A percentile compares a stretch with the other conserved stretches of the same genome.
Evolutionary conservation across 1,140 invertebrate species (phyloP).

Genomic region (Macrobrachium nipponense): DNA sequence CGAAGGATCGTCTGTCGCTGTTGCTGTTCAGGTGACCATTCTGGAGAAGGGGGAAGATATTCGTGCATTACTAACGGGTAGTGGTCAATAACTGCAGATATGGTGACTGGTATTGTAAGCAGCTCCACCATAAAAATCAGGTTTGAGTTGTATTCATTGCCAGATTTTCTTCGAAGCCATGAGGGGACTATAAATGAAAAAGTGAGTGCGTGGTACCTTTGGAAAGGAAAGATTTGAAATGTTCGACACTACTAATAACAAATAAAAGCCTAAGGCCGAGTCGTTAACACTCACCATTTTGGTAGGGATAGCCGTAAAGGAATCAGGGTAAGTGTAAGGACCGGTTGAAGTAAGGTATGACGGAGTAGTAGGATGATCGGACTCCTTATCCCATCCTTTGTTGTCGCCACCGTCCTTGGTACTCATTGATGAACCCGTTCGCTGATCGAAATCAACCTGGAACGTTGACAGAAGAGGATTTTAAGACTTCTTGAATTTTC

Average conservation of each 20-base stretch:
- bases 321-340: conserved; percentile 62
- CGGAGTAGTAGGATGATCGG: conserved; percentile 34
- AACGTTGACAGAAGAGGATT: not conserved
- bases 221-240: too few species aligned
- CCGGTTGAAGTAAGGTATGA: conserved; percentile 52
- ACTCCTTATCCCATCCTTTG: conserved; percentile 49
- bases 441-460: conserved; percentile 63
- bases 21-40: conserved; percentile 48
- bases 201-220: too few species aligned
- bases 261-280: too few species aligned
- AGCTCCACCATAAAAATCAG: too few species aligned
- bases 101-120: too few species aligned
- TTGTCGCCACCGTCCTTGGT: conserved; percentile 56
- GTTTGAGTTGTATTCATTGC: too few species aligned
- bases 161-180: too few species aligned
- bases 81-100: too few species aligned
- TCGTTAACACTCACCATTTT: conserved; percentile 45
- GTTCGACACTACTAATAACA: too few species aligned
- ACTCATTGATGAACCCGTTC: conserved; percentile 63
- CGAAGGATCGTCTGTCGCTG: conserved; percentile 29
- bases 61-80: too few species aligned
- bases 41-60: not conserved
- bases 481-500: too few species aligned
- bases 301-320: conserved; percentile 60
- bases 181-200: too few species aligned